Conservation (phyloP, 2,888 invertebrate genomes). For the Microctonus hyperodae region DNA sequence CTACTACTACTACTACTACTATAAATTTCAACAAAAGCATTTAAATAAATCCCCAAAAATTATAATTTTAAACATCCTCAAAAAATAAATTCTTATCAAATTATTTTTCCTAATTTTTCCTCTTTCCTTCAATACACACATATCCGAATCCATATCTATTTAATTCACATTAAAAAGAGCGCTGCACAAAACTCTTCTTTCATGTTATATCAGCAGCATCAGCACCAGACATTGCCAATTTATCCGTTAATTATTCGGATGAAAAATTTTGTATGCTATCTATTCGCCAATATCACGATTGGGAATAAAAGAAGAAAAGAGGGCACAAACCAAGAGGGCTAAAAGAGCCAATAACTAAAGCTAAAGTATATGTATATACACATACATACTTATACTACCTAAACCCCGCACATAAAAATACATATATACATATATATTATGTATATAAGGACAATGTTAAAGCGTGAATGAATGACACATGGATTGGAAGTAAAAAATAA, state of each 20-base stretch:
- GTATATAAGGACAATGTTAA: not conserved
- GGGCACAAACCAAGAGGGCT: not conserved
- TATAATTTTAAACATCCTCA: no score
- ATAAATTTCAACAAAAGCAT: no score
- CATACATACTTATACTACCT: no score
- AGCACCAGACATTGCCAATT: constrained; percentile 11
- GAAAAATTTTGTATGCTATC: constrained; percentile 16
- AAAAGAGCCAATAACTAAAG: not conserved
- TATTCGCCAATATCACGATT: not conserved
- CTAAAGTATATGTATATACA: no score
- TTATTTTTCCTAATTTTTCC: no score
- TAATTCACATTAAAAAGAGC: no score
- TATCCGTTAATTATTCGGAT: constrained; percentile 17
- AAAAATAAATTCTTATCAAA: no score
- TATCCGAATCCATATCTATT: no score
- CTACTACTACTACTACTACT: no score
- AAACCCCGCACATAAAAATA: not conserved
- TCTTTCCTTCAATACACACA: no score
- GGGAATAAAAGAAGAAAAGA: not conserved
- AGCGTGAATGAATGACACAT: constrained; percentile 2
- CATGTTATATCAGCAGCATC: constrained; percentile 1
- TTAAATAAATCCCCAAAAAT: no score
- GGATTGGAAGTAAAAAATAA: constrained; percentile 26
- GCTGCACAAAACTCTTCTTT: no score
- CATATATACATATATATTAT: not conserved